Evolutionary conservation across 2,113 vertebrate species (phyloP), one percentile per base, ranked within the genome.

Genomic region (Gambusia holbrooki): DNA sequence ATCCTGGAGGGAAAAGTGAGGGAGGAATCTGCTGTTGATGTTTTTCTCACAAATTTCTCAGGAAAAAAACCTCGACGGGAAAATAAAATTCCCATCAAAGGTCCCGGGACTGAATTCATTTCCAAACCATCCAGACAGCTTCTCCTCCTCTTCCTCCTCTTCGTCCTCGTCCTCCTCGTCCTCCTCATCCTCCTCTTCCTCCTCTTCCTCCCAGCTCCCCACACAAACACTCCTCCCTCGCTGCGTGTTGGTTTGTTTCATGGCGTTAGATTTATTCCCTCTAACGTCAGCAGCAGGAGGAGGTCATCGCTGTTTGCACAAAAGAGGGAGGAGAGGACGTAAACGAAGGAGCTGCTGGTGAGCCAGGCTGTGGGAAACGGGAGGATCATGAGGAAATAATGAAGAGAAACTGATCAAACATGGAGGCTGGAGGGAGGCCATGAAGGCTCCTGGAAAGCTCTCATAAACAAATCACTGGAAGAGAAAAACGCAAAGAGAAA

Each of bases 31-130:
- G 66, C 17, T 70, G 61, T 17, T 45, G 33, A 45, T 63, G 35
- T 32, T 80, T 61, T 66, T 28, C 66, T 66, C 28, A 1, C 54
- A 28, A 19, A 69, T 58, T 65, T 65, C 61, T 58, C 48, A 69
- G 62, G 61, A 69, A 79, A 72, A 35, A 17, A 45, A 3, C 0
- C 11, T 37, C n/a, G 51, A 37, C 58, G 51, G 65, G 64, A 73
- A 71, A 75, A 66, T 14, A 8, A 71, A 71, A 75, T 62, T 71
- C 48, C 66, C 62, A 67, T 61, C 25, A 2, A 30, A 71, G 29
- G 66, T 80, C 54, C 66, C 12, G 27, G 40, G 35, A 37, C 66
- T 80, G 61, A 80, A 80, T 66, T 75, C 33, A 70, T 71, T 80
- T 80, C 66, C 71, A 62, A 67, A 62, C 54, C n/a, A 17, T 61